Conservation (phyloP, 64 coral and sea anemone genomes). For the Montipora efflorescens region DNA sequence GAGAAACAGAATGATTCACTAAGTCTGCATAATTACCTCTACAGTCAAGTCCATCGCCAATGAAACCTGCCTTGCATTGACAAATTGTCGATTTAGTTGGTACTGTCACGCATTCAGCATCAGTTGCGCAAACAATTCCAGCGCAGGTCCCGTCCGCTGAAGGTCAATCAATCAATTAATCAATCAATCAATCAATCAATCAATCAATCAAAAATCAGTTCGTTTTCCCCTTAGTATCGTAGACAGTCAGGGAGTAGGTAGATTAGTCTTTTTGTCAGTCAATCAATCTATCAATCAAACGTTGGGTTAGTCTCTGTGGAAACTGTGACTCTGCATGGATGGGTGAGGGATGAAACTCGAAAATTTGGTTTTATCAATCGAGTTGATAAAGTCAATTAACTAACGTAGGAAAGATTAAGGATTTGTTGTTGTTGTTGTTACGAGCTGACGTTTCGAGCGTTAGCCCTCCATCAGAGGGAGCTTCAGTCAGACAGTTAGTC, state of each 20-base stretch:
- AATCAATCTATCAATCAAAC: too few species aligned
- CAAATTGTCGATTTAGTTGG: conserved; percentile 60
- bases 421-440: too few species aligned
- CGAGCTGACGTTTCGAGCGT: too few species aligned
- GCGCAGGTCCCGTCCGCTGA: conserved; percentile 90
- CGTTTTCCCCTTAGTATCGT: too few species aligned
- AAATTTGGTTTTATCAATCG: too few species aligned
- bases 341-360: too few species aligned
- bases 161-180: neutral
- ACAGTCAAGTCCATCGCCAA: conserved; percentile 73
- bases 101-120: conserved; percentile 70
- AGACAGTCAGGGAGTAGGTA: too few species aligned
- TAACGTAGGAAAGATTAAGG: too few species aligned
- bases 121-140: conserved; percentile 78
- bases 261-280: too few species aligned
- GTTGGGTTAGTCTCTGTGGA: too few species aligned
- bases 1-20: neutral
- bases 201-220: neutral
- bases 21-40: conserved; percentile 51
- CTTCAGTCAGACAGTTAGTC: neutral
- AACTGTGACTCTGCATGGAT: too few species aligned
- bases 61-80: conserved; percentile 78
- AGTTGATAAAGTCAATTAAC: too few species aligned
- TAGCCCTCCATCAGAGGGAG: neutral
- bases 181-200: neutral